Base-by-base conservation (phyloP, 2,888 invertebrate species). In the Coenonympha glycerion region DNA sequence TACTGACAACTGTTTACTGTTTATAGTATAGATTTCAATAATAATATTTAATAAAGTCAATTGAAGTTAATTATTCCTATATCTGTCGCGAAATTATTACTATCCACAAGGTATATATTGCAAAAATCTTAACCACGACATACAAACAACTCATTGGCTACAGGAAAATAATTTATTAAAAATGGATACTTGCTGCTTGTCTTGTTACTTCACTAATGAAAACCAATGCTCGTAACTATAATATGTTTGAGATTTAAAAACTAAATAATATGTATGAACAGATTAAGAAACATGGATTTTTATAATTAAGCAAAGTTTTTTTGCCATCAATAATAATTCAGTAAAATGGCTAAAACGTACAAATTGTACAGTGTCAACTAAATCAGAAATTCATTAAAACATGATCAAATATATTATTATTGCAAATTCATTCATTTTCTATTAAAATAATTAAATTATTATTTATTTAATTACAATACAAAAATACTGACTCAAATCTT, bases 401-500 rank as follows among this genome's bases (percentile, higher is more conserved):
- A 30, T 30, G 30, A 13, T 33, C 16, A 3, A 33, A 31, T 31
- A n/a, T n/a, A n/a, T n/a, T n/a, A n/a, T n/a, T n/a, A 15, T 31
- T 31, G 31, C 31, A 15, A 31, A 33, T 33, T 33, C 16, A n/a
- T n/a, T n/a, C n/a, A n/a, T n/a, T n/a, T n/a, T n/a, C n/a, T n/a
- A n/a, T n/a, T 33, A 33, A 8, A 33, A 11, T 30, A 30, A 30
- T 30, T 5, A 8, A 33, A 11, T 30, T 30, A 30, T 30, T 5
- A 33, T 39, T 24, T n/a, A n/a, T n/a, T n/a, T n/a, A n/a, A 39
- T 39, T 15, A 22, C 24, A 39, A 39, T 39, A 39, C 39, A n/a
- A 19, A 41, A 41, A 41, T 41, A 41, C 41, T 41, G 41, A 41
- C 28, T 26, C 28, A 11, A 40, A 19, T 5, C 28, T 24, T 31